Conservation (phyloP, 2,888 invertebrate genomes). For the Acleris cristana region DNA sequence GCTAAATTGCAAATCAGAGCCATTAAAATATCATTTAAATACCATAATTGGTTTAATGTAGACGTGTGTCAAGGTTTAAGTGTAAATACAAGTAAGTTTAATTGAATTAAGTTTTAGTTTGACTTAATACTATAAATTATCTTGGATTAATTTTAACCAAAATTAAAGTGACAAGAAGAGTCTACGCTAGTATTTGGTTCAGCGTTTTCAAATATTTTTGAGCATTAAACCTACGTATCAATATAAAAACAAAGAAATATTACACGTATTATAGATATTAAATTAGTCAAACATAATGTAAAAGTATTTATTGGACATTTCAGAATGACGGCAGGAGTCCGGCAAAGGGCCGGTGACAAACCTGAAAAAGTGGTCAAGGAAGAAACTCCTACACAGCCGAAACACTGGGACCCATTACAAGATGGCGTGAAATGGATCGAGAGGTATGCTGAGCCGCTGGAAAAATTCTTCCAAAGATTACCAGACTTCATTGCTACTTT, state of each 20-base stretch:
- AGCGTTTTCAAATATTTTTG: too few species aligned
- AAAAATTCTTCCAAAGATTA: constrained; percentile 81
- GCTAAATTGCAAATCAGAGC: constrained; percentile 27
- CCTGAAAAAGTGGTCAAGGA: constrained; percentile 32
- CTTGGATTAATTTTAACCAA: too few species aligned
- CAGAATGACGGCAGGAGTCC: constrained; percentile 53
- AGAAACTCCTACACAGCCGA: constrained; percentile 38
- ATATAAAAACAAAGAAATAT: too few species aligned
- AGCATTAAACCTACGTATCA: too few species aligned
- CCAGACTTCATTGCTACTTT: constrained; percentile 81
- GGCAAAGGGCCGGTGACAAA: constrained; percentile 42
- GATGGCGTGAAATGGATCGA: constrained; percentile 86
- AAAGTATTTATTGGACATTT: constrained; percentile 8
- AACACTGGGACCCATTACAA: constrained; percentile 79
- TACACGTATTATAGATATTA: too few species aligned
- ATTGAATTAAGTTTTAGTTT: too few species aligned
- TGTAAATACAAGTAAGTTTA: constrained; percentile 21
- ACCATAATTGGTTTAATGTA: constrained; percentile 51
- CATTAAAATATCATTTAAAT: constrained; percentile 49
- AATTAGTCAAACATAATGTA: too few species aligned
- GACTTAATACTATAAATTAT: too few species aligned
- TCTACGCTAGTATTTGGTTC: too few species aligned
- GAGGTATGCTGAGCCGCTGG: constrained; percentile 79
- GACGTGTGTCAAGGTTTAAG: constrained; percentile 48
- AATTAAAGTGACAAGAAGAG: too few species aligned